These are phyloP conservation scores for Drosophila hamatofila DNA, from an alignment of 2,888 invertebrate genomes.

Conservation along the genomic window DNA sequence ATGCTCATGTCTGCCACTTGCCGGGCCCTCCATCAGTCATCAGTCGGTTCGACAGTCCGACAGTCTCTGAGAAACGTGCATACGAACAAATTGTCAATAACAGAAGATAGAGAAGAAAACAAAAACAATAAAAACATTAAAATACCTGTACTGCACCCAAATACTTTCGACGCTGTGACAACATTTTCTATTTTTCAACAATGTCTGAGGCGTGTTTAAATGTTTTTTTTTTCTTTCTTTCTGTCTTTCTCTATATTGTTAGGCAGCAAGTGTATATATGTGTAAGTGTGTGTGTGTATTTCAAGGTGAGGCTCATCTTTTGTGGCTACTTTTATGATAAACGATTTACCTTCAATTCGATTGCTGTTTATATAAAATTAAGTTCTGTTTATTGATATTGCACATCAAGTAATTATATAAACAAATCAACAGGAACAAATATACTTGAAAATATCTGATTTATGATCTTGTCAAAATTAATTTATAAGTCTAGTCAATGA, in stretches of 20 bases:
- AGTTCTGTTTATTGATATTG: conserved; percentile 19
- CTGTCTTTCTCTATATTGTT: conserved; percentile 13
- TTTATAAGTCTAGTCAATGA: not conserved
- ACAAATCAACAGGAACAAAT: not conserved
- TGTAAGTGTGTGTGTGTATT: conserved; percentile 26
- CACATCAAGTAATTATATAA: conserved; percentile 19
- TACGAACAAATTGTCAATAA: conserved; percentile 54
- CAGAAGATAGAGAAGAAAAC: conserved; percentile 13
- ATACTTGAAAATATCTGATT: not conserved
- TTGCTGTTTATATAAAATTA: conserved; percentile 24
- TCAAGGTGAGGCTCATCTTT: conserved; percentile 56
- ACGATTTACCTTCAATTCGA: conserved; percentile 26
- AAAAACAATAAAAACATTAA: conserved; percentile 22
- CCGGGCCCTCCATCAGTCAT: conserved; percentile 42
- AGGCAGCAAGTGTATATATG: conserved; percentile 3
- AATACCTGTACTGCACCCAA: conserved; percentile 69
- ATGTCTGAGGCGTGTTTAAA: conserved; percentile 46
- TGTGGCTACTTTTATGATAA: conserved; percentile 24
- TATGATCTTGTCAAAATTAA: not conserved
- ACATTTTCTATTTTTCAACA: conserved; percentile 66
- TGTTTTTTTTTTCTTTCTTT: conserved; percentile 12
- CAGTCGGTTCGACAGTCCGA: conserved; percentile 17
- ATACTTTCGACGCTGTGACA: conserved; percentile 57
- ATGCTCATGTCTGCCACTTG: conserved; percentile 44
- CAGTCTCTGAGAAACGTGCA: conserved; percentile 35